Conservation (phyloP, 2,797 vertebrate genomes). For the Scyliorhinus canicula region DNA sequence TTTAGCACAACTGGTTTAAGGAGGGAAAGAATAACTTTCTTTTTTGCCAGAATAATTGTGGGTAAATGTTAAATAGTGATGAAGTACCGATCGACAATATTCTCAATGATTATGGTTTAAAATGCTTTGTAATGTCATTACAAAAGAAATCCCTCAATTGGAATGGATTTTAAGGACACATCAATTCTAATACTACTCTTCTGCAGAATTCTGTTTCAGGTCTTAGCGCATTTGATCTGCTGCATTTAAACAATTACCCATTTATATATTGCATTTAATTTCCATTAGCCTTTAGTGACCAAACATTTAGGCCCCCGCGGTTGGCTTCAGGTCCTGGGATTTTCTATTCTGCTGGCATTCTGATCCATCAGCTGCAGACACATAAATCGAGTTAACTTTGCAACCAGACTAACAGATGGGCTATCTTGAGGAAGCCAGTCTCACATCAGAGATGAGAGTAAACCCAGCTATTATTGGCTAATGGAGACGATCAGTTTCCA, state of each 20-base stretch:
- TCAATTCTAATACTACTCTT: background rate
- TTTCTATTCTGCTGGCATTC: background rate
- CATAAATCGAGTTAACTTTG: background rate
- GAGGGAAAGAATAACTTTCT: background rate
- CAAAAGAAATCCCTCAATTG: background rate
- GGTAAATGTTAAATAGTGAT: background rate
- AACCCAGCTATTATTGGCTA: background rate
- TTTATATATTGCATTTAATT: constrained; percentile 15
- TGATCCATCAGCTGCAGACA: background rate
- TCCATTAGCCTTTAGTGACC: constrained; percentile 9
- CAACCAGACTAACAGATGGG: background rate
- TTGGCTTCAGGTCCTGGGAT: background rate
- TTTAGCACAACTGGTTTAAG: background rate
- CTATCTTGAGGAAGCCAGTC: background rate
- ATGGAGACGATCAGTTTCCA: background rate
- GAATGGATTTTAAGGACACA: background rate
- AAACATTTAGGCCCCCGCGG: background rate
- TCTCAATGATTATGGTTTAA: background rate
- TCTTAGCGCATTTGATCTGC: background rate
- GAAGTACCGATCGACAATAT: background rate
- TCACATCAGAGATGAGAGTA: background rate
- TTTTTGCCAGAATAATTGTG: background rate
- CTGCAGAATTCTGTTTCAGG: background rate
- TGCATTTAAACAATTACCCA: background rate
- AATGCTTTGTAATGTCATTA: constrained; percentile 14